Evolutionary conservation across 2,113 vertebrate genomes (phyloP).

Genomic region (Raja brachyura): DNA sequence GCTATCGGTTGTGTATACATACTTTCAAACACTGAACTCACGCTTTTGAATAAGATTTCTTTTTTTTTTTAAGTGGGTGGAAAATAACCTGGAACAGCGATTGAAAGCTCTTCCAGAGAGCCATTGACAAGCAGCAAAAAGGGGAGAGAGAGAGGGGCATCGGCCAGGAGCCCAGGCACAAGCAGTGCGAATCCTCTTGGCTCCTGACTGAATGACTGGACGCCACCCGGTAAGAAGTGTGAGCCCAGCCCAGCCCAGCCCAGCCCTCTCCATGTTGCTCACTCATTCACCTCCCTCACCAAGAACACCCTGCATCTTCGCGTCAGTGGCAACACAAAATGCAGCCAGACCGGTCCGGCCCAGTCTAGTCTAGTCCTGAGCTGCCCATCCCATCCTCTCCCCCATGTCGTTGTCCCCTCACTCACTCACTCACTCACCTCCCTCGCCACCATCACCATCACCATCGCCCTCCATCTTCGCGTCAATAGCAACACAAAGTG

Average conservation of each 20-base stretch:
- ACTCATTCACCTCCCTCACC: not conserved
- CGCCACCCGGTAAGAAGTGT: not conserved
- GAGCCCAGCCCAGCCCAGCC: not conserved
- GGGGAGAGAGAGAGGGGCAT: not conserved
- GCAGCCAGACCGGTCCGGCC: not conserved
- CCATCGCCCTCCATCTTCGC: constrained; percentile 35
- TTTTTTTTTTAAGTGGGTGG: not conserved
- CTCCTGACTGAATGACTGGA: too few species aligned
- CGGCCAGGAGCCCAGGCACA: not conserved
- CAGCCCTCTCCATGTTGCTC: not conserved
- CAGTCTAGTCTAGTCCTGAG: not conserved
- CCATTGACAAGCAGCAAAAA: not conserved
- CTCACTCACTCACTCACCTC: not conserved
- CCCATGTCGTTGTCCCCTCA: not conserved
- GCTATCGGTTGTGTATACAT: not conserved
- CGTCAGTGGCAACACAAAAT: not conserved
- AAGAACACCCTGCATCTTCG: constrained; percentile 11
- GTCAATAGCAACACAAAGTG: constrained; percentile 10
- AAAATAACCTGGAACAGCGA: not conserved
- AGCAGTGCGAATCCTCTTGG: not conserved
- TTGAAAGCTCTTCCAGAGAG: not conserved
- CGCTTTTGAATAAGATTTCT: not conserved
- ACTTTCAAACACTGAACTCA: not conserved
- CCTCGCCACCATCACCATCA: not conserved
- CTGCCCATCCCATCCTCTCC: not conserved